phyloP scores from a whole-genome alignment of 2,113 vertebrate genomes.

The Peromyscus maniculatus region DNA sequence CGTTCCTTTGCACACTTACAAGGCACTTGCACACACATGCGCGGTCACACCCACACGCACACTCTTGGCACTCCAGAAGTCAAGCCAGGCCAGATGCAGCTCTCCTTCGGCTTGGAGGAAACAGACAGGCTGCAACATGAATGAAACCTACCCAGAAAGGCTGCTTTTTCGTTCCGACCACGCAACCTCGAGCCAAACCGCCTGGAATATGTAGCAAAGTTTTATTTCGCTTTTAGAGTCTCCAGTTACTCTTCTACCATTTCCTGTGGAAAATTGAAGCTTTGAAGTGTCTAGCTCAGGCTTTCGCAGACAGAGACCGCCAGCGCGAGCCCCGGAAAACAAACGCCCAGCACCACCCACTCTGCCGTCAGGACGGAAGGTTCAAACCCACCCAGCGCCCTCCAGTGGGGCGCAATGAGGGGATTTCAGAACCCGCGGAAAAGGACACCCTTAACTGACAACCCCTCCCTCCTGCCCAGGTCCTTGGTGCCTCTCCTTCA shows the following conservation, averaged over 20 bases:
- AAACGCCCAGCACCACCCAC: neutral
- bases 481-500: neutral
- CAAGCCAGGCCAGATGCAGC: slow-evolving; percentile 46
- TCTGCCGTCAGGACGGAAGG: neutral
- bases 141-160: slow-evolving; percentile 87
- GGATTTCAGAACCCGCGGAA: slow-evolving; percentile 13
- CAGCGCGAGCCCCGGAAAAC: slow-evolving; percentile 11
- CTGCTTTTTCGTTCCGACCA: slow-evolving; percentile 85
- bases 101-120: slow-evolving; percentile 73
- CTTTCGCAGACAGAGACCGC: slow-evolving; percentile 37
- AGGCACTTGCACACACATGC: slow-evolving; percentile 8
- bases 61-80: slow-evolving; percentile 47
- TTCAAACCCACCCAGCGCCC: slow-evolving; percentile 40
- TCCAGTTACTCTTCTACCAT: slow-evolving; percentile 86
- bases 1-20: slow-evolving; percentile 10
- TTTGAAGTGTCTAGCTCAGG: slow-evolving; percentile 73
- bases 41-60: neutral
- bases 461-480: neutral
- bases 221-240: slow-evolving; percentile 85
- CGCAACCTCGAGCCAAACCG: slow-evolving; percentile 86
- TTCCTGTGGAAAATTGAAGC: slow-evolving; percentile 86
- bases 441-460: neutral
- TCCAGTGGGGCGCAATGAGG: neutral
- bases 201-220: slow-evolving; percentile 87
- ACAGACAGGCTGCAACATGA: slow-evolving; percentile 87